Conservation (phyloP, 2,797 vertebrate species). For the Karalla daura region DNA sequence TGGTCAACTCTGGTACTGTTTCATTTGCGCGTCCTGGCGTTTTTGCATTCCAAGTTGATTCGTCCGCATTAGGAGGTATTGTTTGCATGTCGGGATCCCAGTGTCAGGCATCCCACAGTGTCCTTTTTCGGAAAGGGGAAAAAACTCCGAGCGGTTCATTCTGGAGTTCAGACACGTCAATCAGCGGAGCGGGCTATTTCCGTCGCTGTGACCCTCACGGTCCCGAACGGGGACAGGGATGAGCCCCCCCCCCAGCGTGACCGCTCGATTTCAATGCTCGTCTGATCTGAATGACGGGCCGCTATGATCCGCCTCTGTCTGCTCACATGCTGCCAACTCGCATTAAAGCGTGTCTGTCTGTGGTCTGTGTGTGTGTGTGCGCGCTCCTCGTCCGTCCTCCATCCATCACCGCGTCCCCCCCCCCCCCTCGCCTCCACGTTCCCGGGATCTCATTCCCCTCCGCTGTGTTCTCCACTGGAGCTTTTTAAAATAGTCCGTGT, state of each 20-base stretch:
- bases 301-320: conserved; percentile 53
- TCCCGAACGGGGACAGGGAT: not conserved
- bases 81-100: no score
- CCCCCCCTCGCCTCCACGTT: conserved; percentile 17
- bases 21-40: no score
- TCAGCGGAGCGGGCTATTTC: not conserved
- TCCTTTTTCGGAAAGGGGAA: no score
- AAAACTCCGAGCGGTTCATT: no score
- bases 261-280: conserved; percentile 36
- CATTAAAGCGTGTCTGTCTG: conserved; percentile 48
- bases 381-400: conserved; percentile 30
- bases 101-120: no score
- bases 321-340: conserved; percentile 49
- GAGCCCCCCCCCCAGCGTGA: conserved; percentile 32
- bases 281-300: conserved; percentile 54
- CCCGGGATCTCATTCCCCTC: conserved; percentile 14
- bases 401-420: conserved; percentile 44
- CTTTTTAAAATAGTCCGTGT: conserved; percentile 41
- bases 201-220: not conserved
- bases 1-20: no score
- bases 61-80: no score
- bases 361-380: conserved; percentile 14
- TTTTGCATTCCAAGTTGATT: no score
- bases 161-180: no score
- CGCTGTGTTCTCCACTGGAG: not conserved